These are phyloP conservation scores for Mus caroli DNA, from an alignment of 2,797 vertebrate genomes.

Conservation along the genomic window DNA sequence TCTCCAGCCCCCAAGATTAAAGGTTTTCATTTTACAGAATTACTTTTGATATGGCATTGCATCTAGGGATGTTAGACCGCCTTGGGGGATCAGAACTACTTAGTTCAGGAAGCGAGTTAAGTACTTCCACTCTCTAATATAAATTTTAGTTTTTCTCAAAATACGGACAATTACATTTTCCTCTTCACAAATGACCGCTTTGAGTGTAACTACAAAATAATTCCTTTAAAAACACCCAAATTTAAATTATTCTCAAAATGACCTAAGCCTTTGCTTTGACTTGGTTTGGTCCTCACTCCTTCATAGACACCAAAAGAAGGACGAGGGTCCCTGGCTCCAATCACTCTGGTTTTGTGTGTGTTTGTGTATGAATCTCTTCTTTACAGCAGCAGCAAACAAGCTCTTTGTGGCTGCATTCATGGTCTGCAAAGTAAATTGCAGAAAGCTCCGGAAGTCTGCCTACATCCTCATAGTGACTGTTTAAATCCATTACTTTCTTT, in stretches of 20 bases:
- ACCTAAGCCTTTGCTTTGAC: neutral
- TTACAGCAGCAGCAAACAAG: conserved; percentile 89
- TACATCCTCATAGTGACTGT: conserved; percentile 96
- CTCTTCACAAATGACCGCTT: conserved; percentile 19
- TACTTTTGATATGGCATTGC: conserved; percentile 27
- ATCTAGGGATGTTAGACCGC: neutral
- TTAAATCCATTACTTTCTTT: conserved; percentile 99
- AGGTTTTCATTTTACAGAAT: neutral
- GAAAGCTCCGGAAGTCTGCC: conserved; percentile 95
- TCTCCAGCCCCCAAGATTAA: neutral
- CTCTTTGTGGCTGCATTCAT: conserved; percentile 94
- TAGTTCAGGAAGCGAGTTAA: conserved; percentile 58
- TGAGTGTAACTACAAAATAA: neutral
- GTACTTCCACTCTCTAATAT: conserved; percentile 26
- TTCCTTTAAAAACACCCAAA: conserved; percentile 50
- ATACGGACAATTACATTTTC: conserved; percentile 26
- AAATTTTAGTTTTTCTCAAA: conserved; percentile 69
- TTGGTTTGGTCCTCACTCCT: neutral
- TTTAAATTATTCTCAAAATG: conserved; percentile 65
- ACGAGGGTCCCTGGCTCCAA: neutral
- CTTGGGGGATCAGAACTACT: conserved; percentile 36
- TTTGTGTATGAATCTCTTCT: conserved; percentile 86
- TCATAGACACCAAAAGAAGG: conserved; percentile 10
- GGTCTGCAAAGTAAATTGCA: conserved; percentile 96
- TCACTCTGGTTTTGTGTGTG: conserved; percentile 73